Evolutionary conservation across 2,113 vertebrate genomes (phyloP).

Genomic region (Aptenodytes patagonicus): DNA sequence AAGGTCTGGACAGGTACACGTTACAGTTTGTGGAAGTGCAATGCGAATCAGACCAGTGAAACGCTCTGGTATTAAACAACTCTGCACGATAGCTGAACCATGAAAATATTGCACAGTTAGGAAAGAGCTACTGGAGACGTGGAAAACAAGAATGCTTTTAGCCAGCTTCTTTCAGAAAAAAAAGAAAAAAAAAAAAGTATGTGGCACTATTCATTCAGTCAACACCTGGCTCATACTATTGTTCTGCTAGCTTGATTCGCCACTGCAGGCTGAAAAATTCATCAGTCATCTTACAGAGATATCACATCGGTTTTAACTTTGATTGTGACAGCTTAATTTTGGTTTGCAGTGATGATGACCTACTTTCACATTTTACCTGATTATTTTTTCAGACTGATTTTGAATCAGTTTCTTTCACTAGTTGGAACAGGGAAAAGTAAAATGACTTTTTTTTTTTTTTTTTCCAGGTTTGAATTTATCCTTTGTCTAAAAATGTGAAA

Average conservation of each 20-base stretch:
- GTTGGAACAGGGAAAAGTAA: not conserved
- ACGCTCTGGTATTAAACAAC: not conserved
- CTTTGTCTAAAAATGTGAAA: not conserved
- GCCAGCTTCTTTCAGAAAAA: not conserved
- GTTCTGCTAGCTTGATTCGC: not conserved
- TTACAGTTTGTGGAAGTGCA: not conserved
- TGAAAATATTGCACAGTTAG: not conserved
- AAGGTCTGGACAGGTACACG: not conserved
- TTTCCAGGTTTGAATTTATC: not conserved
- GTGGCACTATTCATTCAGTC: not conserved
- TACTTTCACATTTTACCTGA: not conserved
- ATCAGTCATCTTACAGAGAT: not conserved
- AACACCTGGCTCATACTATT: not conserved
- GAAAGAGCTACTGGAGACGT: not conserved
- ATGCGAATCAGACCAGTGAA: not conserved
- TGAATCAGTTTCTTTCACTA: not conserved
- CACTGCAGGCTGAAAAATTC: not conserved
- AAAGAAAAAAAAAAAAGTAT: not conserved
- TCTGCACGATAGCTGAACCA: not conserved
- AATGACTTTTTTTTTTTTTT: not conserved
- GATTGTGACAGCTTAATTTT: constrained; percentile 15
- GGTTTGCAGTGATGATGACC: not conserved
- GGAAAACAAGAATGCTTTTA: not conserved
- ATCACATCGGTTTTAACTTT: not conserved
- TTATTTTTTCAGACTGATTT: not conserved